Evolutionary conservation across 2,113 vertebrate genomes (phyloP), one percentile per base, ranked within the genome.

Genomic region (Scartelaos histophorus): DNA sequence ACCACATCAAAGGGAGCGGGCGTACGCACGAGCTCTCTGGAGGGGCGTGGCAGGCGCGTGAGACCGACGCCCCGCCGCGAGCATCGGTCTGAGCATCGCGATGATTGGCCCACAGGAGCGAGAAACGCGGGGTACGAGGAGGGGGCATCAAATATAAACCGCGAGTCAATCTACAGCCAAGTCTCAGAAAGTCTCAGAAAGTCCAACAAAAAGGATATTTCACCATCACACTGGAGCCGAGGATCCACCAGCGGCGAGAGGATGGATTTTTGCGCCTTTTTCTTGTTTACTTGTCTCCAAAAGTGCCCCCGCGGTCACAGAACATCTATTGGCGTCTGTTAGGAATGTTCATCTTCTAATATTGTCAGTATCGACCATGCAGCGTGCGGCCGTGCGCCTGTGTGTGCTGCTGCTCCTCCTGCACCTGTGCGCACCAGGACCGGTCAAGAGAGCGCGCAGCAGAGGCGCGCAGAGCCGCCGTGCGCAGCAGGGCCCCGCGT

Each of bases 321-420:
- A 70, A 78, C 82, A 29, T 58, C 24, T 34, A 22, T 12, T 68
- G 29, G 17, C 43, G 16, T 22, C 24, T 82, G 43, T 22, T 75
- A 79, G 69, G 70, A 73, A 82, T 87, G 71, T 49, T 46, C 66
- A 53, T 70, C 53, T 46, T 69, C n/a, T n/a, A 1, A 61, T 16
- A 34, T 17, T 75, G 43, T 69, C 15, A 12, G 21, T 60, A 0
- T 9, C 7, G 78, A 60, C 81, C n/a, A 89, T 90, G 90, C 78
- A 57, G 78, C 66, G 71, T 49, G 25, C 75, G 54, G 73, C 80
- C 29, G 34, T 85, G 74, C 82, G 85, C 78, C 89, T 90, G 54
- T 84, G 91, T 45, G 58, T 96, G 76, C 85, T 95, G 79, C 87
- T 96, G 80, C 91, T 93, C 68, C 75, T 95, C 61, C 80, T 95